A percentile compares a stretch with the other conserved stretches of the same genome.
Evolutionary conservation across 2,888 invertebrate genomes (phyloP).

Genomic region (Papilio elwesi): DNA sequence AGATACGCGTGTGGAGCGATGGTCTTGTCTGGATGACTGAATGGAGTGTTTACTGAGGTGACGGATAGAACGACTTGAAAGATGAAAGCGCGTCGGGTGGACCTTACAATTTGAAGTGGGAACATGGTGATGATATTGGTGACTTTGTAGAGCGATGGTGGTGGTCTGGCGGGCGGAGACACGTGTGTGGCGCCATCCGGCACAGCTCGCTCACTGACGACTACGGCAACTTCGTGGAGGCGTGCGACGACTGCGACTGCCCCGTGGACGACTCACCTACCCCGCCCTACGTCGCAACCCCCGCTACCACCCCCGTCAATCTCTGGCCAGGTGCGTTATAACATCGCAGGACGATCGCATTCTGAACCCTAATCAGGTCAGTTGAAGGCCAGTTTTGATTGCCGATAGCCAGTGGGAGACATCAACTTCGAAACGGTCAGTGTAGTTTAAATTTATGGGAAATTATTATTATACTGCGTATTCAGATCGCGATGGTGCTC

Average conservation of each 20-base stretch:
- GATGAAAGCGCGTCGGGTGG: too few species aligned
- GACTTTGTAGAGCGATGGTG: conserved; percentile 64
- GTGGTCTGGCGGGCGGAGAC: conserved; percentile 69
- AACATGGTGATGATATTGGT: not conserved
- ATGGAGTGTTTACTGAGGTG: too few species aligned
- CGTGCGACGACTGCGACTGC: conserved; percentile 77
- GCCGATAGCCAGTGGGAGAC: not conserved
- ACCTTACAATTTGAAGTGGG: too few species aligned
- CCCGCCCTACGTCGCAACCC: conserved; percentile 41
- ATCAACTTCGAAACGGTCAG: conserved; percentile 8
- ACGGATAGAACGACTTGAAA: too few species aligned
- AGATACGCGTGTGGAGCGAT: too few species aligned
- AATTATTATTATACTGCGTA: too few species aligned
- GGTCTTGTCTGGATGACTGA: too few species aligned
- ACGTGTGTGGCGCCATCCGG: conserved; percentile 71
- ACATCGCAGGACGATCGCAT: conserved; percentile 39
- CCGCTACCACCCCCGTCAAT: conserved; percentile 39
- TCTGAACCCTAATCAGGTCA: conserved; percentile 24
- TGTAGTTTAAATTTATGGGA: not conserved
- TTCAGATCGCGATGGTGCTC: not conserved
- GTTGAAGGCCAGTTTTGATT: conserved; percentile 22
- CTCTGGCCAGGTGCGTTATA: conserved; percentile 47
- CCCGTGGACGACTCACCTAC: conserved; percentile 52
- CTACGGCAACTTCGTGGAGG: conserved; percentile 81
- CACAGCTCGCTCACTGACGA: conserved; percentile 81